Evolutionary conservation across 2,888 invertebrate species (phyloP), one percentile per base, ranked within the genome.

Genomic region (Drosophila fulvimacula): DNA sequence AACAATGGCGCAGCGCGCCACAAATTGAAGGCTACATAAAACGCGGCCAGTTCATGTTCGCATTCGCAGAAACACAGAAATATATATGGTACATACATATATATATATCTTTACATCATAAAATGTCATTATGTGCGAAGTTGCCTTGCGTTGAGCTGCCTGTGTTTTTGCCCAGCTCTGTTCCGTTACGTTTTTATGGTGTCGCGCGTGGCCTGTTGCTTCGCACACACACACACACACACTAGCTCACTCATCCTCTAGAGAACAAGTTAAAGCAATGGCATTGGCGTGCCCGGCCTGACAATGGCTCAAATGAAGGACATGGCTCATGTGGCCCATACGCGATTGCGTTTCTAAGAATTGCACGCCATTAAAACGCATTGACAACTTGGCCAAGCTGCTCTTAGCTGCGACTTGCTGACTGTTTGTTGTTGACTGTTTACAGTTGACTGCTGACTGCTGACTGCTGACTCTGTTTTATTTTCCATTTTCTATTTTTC

Each of bases 81-180:
- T 52, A 38, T 9, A 39, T 41, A 55, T 17, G n/a, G 19, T 24
- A 52, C 36, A 46, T 38, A 21, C 13, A 3, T 41, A 11, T 11
- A 1, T 51, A n/a, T 51, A 24, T 51, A 49, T 41, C 39, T 41
- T 53, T 41, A 67, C 60, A 60, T 79, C 88, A 87, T 87, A 84
- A 87, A 83, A 79, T 76, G 82, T 78, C 80, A 87, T 83, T 87
- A 84, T 84, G 85, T 79, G 75, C 79, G 68, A 81, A 84, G 87
- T 79, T 87, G 79, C 72, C 51, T 56, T 62, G 65, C 60, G 63
- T 49, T 69, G 57, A 53, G 53, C 17, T 72, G 60, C 55, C 44
- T 17, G 17, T 61, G 61, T 63, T 69, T 55, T 67, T 56, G 38
- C 21, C 34, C 61, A 48, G 63, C 48, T 65, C 66, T 48, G 66